phyloP scores from a whole-genome alignment of 2,888 invertebrate genomes.

The Ormyrus pomaceus region DNA sequence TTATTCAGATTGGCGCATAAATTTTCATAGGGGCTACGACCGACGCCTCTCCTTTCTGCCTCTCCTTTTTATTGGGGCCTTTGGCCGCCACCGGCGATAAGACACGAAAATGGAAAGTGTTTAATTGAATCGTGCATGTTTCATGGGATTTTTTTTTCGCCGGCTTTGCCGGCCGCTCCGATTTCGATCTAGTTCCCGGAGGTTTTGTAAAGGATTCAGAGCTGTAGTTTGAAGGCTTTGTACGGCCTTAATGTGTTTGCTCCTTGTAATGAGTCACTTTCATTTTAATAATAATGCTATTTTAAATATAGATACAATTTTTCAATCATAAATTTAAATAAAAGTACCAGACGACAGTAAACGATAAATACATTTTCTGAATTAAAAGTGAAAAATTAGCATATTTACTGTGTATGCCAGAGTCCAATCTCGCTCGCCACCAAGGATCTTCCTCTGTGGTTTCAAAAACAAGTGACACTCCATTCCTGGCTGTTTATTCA shows the following conservation, averaged over 20 bases:
- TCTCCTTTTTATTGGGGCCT: not conserved
- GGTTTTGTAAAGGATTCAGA: no score
- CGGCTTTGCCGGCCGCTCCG: no score
- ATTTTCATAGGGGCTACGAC: conserved; percentile 12
- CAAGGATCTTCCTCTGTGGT: not conserved
- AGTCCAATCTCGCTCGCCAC: not conserved
- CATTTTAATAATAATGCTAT: no score
- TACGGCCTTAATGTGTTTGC: no score
- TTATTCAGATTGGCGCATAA: conserved; percentile 37
- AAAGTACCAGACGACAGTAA: no score
- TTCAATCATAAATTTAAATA: no score
- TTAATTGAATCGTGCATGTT: not conserved
- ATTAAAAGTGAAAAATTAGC: not conserved
- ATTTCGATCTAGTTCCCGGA: no score
- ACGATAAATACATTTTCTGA: no score
- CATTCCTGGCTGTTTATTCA: not conserved
- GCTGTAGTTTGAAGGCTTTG: no score
- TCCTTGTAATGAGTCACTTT: no score
- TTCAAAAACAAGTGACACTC: not conserved
- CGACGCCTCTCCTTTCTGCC: not conserved
- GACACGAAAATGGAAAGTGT: not conserved
- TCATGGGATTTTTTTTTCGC: not conserved
- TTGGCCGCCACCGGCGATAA: not conserved
- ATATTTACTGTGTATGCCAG: conserved; percentile 13
- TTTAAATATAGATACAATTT: no score